These are phyloP conservation scores for Podarcis siculus DNA, from an alignment of 2,797 vertebrate genomes.

Conservation along the genomic window DNA sequence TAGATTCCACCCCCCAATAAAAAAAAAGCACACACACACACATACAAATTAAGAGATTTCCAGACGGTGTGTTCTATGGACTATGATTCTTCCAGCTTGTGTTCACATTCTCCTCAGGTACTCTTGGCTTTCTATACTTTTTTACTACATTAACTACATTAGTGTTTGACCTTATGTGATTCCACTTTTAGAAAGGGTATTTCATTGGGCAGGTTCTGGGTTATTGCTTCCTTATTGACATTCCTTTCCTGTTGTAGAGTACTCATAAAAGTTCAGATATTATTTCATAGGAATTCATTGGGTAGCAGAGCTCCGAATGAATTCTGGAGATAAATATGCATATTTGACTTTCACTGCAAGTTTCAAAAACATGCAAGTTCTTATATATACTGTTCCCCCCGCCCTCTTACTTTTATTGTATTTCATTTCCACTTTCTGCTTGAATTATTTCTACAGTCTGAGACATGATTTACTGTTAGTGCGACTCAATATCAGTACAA, in stretches of 20 bases:
- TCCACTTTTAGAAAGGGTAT: background rate
- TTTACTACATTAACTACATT: slow-evolving; percentile 26
- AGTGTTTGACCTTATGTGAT: background rate
- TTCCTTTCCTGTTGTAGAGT: slow-evolving; percentile 38
- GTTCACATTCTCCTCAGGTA: slow-evolving; percentile 12
- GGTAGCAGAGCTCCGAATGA: slow-evolving; percentile 39
- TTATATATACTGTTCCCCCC: slow-evolving; percentile 30
- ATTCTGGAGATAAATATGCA: slow-evolving; percentile 56
- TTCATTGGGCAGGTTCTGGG: slow-evolving; percentile 9
- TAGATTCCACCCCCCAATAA: background rate
- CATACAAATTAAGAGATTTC: fast-evolving
- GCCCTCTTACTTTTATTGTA: slow-evolving; percentile 52
- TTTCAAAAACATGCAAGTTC: slow-evolving; percentile 40
- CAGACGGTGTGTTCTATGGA: fast-evolving
- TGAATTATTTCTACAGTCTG: slow-evolving; percentile 50
- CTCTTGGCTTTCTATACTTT: background rate
- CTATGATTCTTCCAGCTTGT: slow-evolving; percentile 2
- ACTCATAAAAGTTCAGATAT: slow-evolving; percentile 25
- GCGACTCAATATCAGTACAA: slow-evolving; percentile 55
- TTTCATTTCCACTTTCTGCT: slow-evolving; percentile 53
- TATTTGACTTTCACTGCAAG: slow-evolving; percentile 65
- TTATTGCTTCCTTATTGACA: slow-evolving; percentile 30
- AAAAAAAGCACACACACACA: background rate
- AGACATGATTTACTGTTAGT: slow-evolving; percentile 63
- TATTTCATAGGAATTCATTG: slow-evolving; percentile 56